These are phyloP conservation scores for Drosophila murphyi DNA, from an alignment of 1,140 invertebrate genomes.

Conservation along the genomic window DNA sequence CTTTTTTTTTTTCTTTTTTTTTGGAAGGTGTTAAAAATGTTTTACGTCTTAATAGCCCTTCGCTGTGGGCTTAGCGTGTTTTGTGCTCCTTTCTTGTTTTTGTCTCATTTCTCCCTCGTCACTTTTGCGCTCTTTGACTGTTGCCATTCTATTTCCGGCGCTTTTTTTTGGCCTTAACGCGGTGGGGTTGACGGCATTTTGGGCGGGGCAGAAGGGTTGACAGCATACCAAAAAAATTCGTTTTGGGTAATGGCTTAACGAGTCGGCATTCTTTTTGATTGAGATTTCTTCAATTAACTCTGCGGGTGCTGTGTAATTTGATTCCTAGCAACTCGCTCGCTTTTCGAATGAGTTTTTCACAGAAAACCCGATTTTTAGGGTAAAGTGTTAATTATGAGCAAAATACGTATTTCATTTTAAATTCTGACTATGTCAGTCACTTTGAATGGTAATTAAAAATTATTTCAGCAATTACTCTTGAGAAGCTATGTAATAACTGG, in stretches of 20 bases:
- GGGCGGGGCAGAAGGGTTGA: constrained; percentile 32
- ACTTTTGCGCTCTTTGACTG: constrained; percentile 31
- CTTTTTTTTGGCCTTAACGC: constrained; percentile 20
- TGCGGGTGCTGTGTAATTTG: constrained; percentile 72
- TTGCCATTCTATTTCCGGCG: constrained; percentile 45
- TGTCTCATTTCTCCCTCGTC: background rate
- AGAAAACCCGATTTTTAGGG: background rate
- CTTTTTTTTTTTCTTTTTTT: constrained; percentile 29
- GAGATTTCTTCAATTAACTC: constrained; percentile 75
- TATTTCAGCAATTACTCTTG: no score
- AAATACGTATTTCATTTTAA: background rate
- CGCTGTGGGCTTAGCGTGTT: constrained; percentile 24
- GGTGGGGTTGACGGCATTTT: background rate
- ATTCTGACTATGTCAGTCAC: background rate
- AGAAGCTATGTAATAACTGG: no score
- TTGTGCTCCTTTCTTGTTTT: constrained; percentile 4
- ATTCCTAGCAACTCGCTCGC: constrained; percentile 43
- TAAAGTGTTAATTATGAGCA: background rate
- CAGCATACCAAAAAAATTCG: constrained; percentile 32
- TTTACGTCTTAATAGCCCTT: constrained; percentile 78
- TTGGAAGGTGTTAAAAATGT: constrained; percentile 75
- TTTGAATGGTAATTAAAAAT: no score
- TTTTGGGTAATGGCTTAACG: constrained; percentile 71
- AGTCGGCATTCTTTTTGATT: constrained; percentile 65
- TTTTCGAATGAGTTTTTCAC: constrained; percentile 56